Conservation (phyloP, 2,113 vertebrate genomes). For the Gymnarchus niloticus region DNA sequence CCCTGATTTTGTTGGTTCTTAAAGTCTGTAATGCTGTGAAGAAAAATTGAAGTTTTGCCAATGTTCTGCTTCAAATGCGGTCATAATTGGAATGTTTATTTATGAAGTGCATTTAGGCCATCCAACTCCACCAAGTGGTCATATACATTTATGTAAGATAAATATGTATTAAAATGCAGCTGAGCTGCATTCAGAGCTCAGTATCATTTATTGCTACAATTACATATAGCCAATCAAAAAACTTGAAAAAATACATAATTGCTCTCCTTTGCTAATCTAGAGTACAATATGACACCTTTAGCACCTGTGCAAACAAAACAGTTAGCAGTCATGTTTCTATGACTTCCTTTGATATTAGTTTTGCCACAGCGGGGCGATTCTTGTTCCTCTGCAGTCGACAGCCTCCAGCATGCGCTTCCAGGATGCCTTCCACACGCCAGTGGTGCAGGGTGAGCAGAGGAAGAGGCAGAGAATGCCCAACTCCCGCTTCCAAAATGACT, state of each 20-base stretch:
- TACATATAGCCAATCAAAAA: background rate
- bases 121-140: no score
- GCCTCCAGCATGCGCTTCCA: conserved; percentile 95
- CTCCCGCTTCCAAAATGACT: conserved; percentile 88
- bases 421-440: conserved; percentile 80
- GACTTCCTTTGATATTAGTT: background rate
- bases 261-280: background rate
- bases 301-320: background rate
- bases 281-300: background rate
- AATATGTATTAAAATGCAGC: no score
- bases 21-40: background rate
- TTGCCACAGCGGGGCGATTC: background rate
- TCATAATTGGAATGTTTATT: background rate
- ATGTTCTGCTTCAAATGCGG: background rate
- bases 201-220: background rate
- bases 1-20: background rate
- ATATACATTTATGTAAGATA: no score
- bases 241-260: no score
- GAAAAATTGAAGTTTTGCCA: background rate
- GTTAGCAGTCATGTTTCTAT: background rate
- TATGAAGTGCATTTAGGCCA: background rate
- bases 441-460: conserved; percentile 73
- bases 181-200: no score
- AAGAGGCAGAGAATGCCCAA: conserved; percentile 85
- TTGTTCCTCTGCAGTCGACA: conserved; percentile 68